phyloP scores from a whole-genome alignment of 2,888 invertebrate species.

The Cosmopolites sordidus region DNA sequence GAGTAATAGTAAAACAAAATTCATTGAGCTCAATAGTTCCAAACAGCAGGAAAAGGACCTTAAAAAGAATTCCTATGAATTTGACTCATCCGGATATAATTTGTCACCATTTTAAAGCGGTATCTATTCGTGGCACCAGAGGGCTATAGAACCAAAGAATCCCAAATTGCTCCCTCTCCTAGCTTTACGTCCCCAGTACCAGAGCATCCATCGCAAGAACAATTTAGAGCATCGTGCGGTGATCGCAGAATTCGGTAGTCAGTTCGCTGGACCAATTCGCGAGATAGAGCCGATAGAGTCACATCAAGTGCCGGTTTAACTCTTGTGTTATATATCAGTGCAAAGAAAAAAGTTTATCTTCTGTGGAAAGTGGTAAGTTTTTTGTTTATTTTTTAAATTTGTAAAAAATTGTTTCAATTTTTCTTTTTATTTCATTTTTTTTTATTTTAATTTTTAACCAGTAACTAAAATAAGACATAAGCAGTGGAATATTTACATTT shows the following conservation, averaged over 20 bases:
- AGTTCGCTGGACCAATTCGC: conserved; percentile 5
- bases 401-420: not conserved
- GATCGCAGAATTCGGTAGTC: conserved; percentile 5
- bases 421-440: not conserved
- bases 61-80: conserved; percentile 5
- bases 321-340: not conserved
- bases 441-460: not conserved
- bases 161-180: not conserved
- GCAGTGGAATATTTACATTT: not conserved
- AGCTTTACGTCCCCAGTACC: conserved; percentile 4
- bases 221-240: conserved; percentile 8
- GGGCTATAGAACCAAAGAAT: not conserved
- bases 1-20: too few relatives aligned
- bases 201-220: conserved; percentile 4
- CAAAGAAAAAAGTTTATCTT: not conserved
- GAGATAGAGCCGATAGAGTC: conserved; percentile 8
- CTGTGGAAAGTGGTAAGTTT: not conserved
- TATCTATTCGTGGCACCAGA: not conserved
- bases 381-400: not conserved
- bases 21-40: too few relatives aligned
- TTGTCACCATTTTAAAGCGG: conserved; percentile 3
- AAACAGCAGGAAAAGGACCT: not conserved
- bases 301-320: not conserved
- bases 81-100: conserved; percentile 9
- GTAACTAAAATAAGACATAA: not conserved